Evolutionary conservation across 2,113 vertebrate species (phyloP).

Genomic region (Symphodus melops): DNA sequence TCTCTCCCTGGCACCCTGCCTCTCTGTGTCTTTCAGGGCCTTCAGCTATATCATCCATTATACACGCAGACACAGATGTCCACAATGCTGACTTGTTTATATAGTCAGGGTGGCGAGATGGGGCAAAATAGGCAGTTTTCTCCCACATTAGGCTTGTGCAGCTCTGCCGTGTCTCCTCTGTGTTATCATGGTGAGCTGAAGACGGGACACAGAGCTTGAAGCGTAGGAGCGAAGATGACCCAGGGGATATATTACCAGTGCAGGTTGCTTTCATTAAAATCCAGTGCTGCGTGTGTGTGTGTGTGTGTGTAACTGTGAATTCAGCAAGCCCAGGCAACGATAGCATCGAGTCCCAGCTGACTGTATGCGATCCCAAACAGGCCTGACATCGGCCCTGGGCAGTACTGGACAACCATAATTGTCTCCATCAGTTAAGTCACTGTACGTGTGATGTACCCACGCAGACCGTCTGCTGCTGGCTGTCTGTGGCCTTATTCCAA

Average conservation of each 20-base stretch:
- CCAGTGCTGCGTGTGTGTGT: constrained; percentile 23
- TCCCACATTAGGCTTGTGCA: constrained; percentile 45
- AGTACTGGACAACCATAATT: constrained; percentile 68
- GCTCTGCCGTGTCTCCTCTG: constrained; percentile 38
- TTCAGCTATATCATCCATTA: constrained; percentile 80
- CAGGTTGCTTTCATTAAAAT: constrained; percentile 75
- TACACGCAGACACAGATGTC: constrained; percentile 78
- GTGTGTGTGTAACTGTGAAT: constrained; percentile 46
- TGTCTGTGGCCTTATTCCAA: constrained; percentile 30
- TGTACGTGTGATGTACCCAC: constrained; percentile 41
- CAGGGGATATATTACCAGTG: constrained; percentile 67
- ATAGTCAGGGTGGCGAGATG: constrained; percentile 48
- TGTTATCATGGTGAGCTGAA: constrained; percentile 13
- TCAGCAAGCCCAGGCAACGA: constrained; percentile 60
- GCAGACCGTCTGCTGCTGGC: constrained; percentile 27
- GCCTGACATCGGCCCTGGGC: constrained; percentile 57
- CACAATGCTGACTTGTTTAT: constrained; percentile 78
- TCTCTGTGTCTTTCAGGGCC: constrained; percentile 69
- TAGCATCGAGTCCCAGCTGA: constrained; percentile 59
- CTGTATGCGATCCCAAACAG: constrained; percentile 61
- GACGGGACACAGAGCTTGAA: constrained; percentile 56
- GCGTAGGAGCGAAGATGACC: constrained; percentile 65
- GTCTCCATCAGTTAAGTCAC: constrained; percentile 67
- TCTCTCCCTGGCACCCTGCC: constrained; percentile 75
- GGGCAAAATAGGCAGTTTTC: constrained; percentile 61